Evolutionary conservation across 2,113 vertebrate species (phyloP).

Genomic region (Pseudopipra pipra): DNA sequence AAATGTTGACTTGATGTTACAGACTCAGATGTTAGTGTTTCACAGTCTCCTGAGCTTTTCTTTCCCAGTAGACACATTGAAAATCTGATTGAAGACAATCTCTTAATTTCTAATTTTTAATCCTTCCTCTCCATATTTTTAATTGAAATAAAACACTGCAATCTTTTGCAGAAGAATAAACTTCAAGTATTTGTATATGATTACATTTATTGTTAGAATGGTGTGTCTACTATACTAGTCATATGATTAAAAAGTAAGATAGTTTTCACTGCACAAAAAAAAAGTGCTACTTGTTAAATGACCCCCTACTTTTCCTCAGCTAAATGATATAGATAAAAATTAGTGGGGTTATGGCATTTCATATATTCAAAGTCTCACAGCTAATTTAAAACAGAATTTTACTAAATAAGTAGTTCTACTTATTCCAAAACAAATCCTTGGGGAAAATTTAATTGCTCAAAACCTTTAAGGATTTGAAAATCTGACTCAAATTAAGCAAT

Average conservation of each 20-base stretch:
- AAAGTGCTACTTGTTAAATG: not conserved
- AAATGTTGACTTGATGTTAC: not conserved
- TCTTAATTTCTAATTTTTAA: not conserved
- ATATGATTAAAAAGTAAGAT: not conserved
- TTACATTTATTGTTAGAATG: not conserved
- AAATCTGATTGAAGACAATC: not conserved
- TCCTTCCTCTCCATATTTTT: not conserved
- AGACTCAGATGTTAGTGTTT: not conserved
- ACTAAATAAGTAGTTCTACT: not conserved
- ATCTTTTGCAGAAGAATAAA: not conserved
- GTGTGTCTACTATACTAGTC: not conserved
- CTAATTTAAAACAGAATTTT: not conserved
- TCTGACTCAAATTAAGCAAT: not conserved
- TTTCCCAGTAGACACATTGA: not conserved
- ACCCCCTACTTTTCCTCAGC: not conserved
- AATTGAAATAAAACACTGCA: not conserved
- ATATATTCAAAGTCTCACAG: not conserved
- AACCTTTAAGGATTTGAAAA: not conserved
- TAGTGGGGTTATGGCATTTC: not conserved
- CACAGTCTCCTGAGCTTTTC: not conserved
- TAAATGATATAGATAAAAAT: not conserved
- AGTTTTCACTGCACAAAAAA: not conserved
- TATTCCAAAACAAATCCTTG: not conserved
- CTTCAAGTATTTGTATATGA: not conserved
- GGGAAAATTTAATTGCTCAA: not conserved